Base-by-base conservation (phyloP, 2,797 vertebrate species). In the Cyprinodon diabolis region DNA sequence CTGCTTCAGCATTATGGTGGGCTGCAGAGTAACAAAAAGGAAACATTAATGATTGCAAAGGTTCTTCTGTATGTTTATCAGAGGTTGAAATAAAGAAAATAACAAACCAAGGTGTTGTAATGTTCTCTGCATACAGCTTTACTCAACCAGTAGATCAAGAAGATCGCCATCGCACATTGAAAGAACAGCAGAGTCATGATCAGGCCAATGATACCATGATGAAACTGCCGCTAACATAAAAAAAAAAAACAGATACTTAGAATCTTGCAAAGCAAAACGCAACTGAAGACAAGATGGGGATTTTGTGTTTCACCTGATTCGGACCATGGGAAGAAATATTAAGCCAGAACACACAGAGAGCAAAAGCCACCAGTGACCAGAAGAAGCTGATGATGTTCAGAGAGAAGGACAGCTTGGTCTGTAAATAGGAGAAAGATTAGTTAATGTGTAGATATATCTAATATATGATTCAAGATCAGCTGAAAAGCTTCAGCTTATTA, bases 51-150 rank as follows among this genome's bases (percentile, higher is more conserved):
- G 60, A 40, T 69, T 35, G 69, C 4, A 15, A 1, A 47, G 68
- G 60, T 5, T 51, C 1, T 1, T 21, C 48, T 8, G 8, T 13
- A 12, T 55, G 13, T 51, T 17, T 10, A 52, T 15, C 25, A 47
- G 0, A 43, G 14, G 14, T 15, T 40, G 68, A n/a, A 23, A 21
- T 51, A 54, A 84, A 71, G 23, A 55, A 69, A 63, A 45, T 9
- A 0, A 72, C 76, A 11, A 91, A 96, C 95, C 93, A 95, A 76
- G 35, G 78, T 88, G 85, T 95, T 95, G 87, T 94, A 96, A 66
- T 94, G 70, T 30, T 88, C 15, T 75, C 92, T 88, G 90, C 94
- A 95, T 1, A 95, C 62, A 17, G 92, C 93, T 88, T 93, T 94
- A 68, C 93, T 94, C 74, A 91, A 51, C 93, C 93, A 95, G 88